Evolutionary conservation across 2,888 invertebrate genomes (phyloP).

Genomic region (Charanyca ferruginea): DNA sequence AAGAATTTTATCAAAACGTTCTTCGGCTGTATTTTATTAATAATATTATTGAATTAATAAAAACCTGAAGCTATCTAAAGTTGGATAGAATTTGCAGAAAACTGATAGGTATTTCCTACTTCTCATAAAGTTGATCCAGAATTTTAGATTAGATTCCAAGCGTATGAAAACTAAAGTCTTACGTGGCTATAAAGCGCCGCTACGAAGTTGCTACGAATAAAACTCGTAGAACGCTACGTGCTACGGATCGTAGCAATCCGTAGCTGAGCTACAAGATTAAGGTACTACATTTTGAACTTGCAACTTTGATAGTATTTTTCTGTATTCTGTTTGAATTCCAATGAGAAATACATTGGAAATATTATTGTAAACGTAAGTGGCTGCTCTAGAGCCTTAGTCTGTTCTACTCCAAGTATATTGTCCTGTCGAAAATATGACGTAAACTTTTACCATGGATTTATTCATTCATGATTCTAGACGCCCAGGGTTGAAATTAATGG

Average conservation of each 20-base stretch:
- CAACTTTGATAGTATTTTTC: constrained; percentile 6
- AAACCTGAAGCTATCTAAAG: constrained; percentile 15
- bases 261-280: constrained; percentile 33
- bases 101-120: constrained; percentile 11
- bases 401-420: background rate
- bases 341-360: background rate
- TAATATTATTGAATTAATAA: too few species aligned
- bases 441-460: too few species aligned
- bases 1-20: background rate
- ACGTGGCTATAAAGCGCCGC: constrained; percentile 36
- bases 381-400: background rate
- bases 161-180: constrained; percentile 24
- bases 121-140: constrained; percentile 12
- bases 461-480: too few species aligned
- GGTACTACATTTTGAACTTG: constrained; percentile 3
- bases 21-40: background rate
- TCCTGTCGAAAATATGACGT: background rate
- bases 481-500: too few species aligned
- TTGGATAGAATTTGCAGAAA: background rate
- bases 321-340: constrained; percentile 2
- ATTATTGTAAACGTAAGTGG: background rate
- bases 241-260: constrained; percentile 47
- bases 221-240: constrained; percentile 47
- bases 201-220: constrained; percentile 43
- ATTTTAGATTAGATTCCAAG: constrained; percentile 31